Conservation (phyloP, 2,888 invertebrate species). For the Synanthedon formicaeformis region DNA sequence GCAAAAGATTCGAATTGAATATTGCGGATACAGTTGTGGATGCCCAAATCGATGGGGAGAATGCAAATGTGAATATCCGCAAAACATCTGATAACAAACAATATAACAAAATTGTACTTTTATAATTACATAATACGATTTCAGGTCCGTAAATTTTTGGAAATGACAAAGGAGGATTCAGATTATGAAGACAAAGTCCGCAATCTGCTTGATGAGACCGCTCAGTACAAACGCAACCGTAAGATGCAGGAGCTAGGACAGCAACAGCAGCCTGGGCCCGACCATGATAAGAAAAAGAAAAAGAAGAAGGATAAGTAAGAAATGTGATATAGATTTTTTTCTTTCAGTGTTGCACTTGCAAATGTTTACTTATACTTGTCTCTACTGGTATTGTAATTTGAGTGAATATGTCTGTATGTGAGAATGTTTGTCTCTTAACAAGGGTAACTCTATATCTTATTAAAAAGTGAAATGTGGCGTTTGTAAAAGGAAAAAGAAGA, state of each 20-base stretch:
- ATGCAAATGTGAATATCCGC: neutral
- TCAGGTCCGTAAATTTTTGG: conserved; percentile 78
- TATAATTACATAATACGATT: neutral
- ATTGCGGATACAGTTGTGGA: too few relatives aligned
- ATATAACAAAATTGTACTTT: neutral
- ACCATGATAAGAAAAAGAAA: conserved; percentile 64
- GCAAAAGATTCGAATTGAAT: too few relatives aligned
- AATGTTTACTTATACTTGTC: too few relatives aligned
- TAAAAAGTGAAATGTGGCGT: neutral
- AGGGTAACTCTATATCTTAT: too few relatives aligned
- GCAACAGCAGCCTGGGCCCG: conserved; percentile 60
- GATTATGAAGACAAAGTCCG: conserved; percentile 89
- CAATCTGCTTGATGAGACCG: conserved; percentile 86
- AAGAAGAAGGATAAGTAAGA: conserved; percentile 69
- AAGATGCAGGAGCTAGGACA: conserved; percentile 75
- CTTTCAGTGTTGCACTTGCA: neutral
- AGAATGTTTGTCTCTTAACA: too few relatives aligned
- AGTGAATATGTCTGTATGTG: too few relatives aligned
- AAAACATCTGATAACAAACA: too few relatives aligned
- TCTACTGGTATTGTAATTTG: too few relatives aligned
- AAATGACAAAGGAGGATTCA: conserved; percentile 84
- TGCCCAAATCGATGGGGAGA: too few relatives aligned
- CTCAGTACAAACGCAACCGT: conserved; percentile 80
- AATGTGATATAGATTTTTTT: neutral
- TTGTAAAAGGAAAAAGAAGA: conserved; percentile 72